Evolutionary conservation across 2,113 vertebrate species (phyloP), one percentile per base, ranked within the genome.

Genomic region (Dunckerocampus dactyliophorus): DNA sequence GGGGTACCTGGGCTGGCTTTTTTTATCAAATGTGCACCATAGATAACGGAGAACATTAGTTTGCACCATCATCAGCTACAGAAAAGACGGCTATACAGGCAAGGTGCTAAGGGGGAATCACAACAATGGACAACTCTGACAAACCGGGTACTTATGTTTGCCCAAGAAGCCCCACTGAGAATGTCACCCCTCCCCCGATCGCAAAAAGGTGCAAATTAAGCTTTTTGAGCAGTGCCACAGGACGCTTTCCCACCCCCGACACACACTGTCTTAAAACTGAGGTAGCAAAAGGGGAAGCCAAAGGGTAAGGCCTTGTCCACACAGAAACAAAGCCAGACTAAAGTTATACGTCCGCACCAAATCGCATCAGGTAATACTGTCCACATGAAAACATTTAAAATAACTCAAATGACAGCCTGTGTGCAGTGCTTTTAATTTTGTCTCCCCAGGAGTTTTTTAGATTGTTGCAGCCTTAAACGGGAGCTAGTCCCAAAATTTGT

Each of bases 121-220:
- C 3, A 16, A 22, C 16, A 20, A 46, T 49, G 6, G 6, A 61
- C n/a, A 58, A 48, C 3, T 6, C 14, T 0, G 53, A 20, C 42
- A 21, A 56, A 31, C 17, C 7, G 20, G 34, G n/a, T 8, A 56
- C 39, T 43, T 43, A 43, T 2, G 13, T 14, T 3, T 12, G 3
- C 13, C 39, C 39, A 51, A 19, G 20, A 22, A 57, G 8, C 34
- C 46, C 28, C 55, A 60, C 6, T 6, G 39, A 47, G 21, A 58
- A 46, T 37, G 22, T 21, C 56, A 47, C 46, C 73, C 75, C 61
- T 64, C 62, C 81, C 55, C 81, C 79, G 72, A 74, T 56, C 9
- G 46, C 48, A 72, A 71, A 31, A 82, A 81, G 79, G 77, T 87
- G 67, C 69, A 84, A 76, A 76, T 81, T 43, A 77, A 56, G 59